phyloP scores from a whole-genome alignment of 2,113 vertebrate species.

The Empidonax traillii region DNA sequence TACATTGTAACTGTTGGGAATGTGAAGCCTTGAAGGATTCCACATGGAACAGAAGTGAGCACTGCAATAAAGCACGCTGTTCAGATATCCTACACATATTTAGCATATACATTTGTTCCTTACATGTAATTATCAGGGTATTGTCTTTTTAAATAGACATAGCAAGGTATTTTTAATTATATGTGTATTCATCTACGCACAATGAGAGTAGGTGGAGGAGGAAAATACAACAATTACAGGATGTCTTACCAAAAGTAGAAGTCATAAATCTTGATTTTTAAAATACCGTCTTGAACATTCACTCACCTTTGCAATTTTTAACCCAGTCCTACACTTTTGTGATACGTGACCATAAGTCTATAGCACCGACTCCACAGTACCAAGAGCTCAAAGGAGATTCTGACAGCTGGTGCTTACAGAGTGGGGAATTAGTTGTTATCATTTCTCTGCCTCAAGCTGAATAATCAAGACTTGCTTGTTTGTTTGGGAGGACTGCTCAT shows the following conservation, averaged over 20 bases:
- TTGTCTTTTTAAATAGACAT: slow-evolving; percentile 34
- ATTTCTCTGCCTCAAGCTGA: neutral
- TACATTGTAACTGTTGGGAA: neutral
- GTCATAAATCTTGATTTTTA: slow-evolving; percentile 17
- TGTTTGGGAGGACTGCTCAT: neutral
- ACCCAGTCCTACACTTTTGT: neutral
- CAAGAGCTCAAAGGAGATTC: fast-evolving
- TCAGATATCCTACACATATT: neutral
- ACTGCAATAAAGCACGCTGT: neutral
- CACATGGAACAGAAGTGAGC: neutral
- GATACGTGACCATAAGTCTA: fast-evolving
- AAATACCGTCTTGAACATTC: neutral
- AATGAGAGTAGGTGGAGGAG: slow-evolving; percentile 58
- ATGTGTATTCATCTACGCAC: slow-evolving; percentile 29
- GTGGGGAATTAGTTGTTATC: neutral
- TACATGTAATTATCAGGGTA: neutral
- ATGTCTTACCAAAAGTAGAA: slow-evolving; percentile 49
- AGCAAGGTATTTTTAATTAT: slow-evolving; percentile 39
- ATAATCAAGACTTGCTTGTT: neutral
- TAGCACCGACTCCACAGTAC: fast-evolving
- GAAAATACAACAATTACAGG: slow-evolving; percentile 70
- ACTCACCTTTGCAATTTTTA: slow-evolving; percentile 31
- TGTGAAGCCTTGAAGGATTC: neutral
- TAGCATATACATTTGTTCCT: neutral
- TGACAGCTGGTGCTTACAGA: neutral